Evolutionary conservation across 2,797 vertebrate genomes (phyloP), one percentile per base, ranked within the genome.

Genomic region (Gorsachius magnificus): DNA sequence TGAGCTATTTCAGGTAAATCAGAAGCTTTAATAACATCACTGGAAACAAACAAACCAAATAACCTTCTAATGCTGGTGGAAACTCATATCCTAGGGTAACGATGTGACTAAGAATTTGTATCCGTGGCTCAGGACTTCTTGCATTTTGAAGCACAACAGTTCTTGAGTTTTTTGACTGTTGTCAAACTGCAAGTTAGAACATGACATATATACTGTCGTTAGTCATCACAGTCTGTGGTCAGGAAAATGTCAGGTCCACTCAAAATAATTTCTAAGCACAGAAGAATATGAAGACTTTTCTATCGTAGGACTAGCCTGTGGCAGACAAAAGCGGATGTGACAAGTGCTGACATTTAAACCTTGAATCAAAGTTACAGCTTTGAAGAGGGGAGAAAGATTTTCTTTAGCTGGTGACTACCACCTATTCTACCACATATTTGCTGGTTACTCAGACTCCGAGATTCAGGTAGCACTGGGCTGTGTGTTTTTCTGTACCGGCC

Each of bases 291-390:
- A 74, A 93, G 85, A 80, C 33, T 41, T 96, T 93, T 90, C 78
- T 87, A 31, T 66, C 1, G 0, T 31, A 63, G 78, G 61, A 86
- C 56, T 75, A 82, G 89, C 95, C 72, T 48, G 35, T 5, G 22
- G 94, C 6, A 4, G 43, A 70, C 69, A 90, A 89, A 84, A 83
- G 54, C 20, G 10, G 65, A 51, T 74, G 65, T 61, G 92, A 83
- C 61, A 91, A 83, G 61, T 51, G 56, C 48, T 92, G 94, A 69
- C 63, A 71, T 92, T 95, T 93, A 95, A 95, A 90, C 78, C 63
- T 92, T 80, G 78, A 89, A 85, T 78, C 50, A 83, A 87, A 79
- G 35, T 66, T 83, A 36, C 7, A 69, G 21, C 60, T 94, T 95
- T 93, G 90, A 95, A 87, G 46, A 93, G 51, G 72, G 19, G 11